phyloP scores from a whole-genome alignment of 1,140 invertebrate species.

The Drosophila baimaii region DNA sequence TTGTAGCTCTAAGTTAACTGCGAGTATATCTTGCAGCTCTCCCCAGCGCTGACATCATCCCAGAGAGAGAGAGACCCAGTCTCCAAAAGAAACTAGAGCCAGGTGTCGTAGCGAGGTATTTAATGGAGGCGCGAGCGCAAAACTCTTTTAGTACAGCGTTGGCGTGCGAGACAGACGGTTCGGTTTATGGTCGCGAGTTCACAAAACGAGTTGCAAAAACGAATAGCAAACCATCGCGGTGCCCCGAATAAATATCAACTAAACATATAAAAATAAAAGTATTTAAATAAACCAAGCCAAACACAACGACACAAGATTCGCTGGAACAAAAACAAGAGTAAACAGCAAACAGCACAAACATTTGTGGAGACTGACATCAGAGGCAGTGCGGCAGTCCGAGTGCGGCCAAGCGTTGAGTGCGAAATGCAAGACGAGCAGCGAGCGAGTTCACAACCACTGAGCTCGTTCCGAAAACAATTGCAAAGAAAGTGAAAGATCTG shows the following conservation, averaged over 20 bases:
- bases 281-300: constrained; percentile 48
- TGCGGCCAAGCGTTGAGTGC: constrained; percentile 76
- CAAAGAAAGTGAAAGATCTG: constrained; percentile 74
- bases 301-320: constrained; percentile 6
- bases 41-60: constrained; percentile 71
- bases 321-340: constrained; percentile 39
- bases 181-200: constrained; percentile 51
- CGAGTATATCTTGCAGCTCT: constrained; percentile 18
- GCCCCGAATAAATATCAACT: background rate
- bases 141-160: constrained; percentile 83
- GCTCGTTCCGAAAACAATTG: constrained; percentile 65
- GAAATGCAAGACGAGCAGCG: constrained; percentile 61
- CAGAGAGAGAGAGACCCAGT: constrained; percentile 19
- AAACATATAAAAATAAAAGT: constrained; percentile 49
- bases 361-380: constrained; percentile 59
- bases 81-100: constrained; percentile 44
- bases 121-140: constrained; percentile 68
- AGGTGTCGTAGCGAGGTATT: constrained; percentile 70
- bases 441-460: constrained; percentile 48
- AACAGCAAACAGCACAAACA: constrained; percentile 35
- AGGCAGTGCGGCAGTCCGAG: constrained; percentile 49
- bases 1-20: constrained; percentile 1
- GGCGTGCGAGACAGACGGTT: constrained; percentile 78
- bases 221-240: constrained; percentile 12
- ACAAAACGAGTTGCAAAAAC: constrained; percentile 48